phyloP scores from a whole-genome alignment of 1,140 invertebrate genomes.

The Metopolophium dirhodum region DNA sequence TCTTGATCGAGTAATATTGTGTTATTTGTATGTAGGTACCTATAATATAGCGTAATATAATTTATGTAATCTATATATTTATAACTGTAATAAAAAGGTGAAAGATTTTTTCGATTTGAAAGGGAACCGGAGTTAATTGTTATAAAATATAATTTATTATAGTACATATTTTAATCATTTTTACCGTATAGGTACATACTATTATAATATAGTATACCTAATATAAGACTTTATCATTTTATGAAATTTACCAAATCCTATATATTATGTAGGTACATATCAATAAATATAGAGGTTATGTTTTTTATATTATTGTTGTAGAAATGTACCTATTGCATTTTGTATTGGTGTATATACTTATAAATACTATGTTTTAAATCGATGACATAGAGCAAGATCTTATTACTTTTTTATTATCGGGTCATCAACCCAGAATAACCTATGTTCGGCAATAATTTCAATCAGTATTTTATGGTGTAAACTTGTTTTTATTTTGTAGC shows the following conservation, averaged over 20 bases:
- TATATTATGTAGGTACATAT: too few species aligned
- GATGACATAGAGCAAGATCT: background rate
- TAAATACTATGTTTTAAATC: background rate
- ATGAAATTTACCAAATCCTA: background rate
- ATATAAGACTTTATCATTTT: background rate
- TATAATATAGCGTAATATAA: too few species aligned
- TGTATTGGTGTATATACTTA: background rate
- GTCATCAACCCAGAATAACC: conserved; percentile 11
- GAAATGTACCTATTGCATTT: background rate
- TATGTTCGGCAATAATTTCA: background rate
- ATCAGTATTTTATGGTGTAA: background rate
- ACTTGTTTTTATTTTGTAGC: conserved; percentile 17
- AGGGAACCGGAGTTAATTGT: too few species aligned
- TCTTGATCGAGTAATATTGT: background rate
- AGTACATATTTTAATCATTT: background rate
- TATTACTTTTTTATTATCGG: background rate
- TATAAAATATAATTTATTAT: background rate
- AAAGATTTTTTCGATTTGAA: too few species aligned
- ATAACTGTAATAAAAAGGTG: too few species aligned
- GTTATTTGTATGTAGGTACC: background rate
- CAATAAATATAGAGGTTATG: background rate
- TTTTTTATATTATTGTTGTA: background rate
- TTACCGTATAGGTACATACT: background rate
- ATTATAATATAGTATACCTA: too few species aligned
- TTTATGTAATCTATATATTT: too few species aligned